Base-by-base conservation (phyloP, 1,140 invertebrate genomes). In the Elysia chlorotica region DNA sequence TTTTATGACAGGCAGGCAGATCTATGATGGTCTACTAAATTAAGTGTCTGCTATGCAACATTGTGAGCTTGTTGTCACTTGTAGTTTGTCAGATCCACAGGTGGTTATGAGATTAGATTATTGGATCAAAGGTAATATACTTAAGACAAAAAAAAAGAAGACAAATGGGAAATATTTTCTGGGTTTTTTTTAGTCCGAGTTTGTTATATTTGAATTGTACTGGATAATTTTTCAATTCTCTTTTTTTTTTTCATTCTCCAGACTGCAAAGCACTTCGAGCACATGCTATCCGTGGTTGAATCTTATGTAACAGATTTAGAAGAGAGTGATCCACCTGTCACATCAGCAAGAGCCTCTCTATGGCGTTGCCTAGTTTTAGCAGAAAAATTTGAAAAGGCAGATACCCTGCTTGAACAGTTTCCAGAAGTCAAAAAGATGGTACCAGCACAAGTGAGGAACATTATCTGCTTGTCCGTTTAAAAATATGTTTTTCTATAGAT, bases 321-420 rank as follows among this genome's bases (percentile, higher is more conserved):
- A 23, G 36, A 38, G 19, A 65, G 37, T 65, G 33, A 65, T 14
- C 33, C 33, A 4, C 37, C 33, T 65, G 63, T 41, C 2, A 35
- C 37, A 38, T 28, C 63, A 2, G 2, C 63, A 31, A 62, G 59
- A 17, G 59, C 59, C 23, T 31, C 59, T 2, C 31, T 62, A 10
- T 65, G 63, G 63, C 36, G 33, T 23, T 65, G 35, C 30, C 25
- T 41, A 25, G 63, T 65, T 30, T 23, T 65, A 23, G 36, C 63
- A 25, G 63, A 65, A 30, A 65, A 65, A 25, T 65, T 65, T 41
- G 36, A 41, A 6, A 35, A 21, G 30, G 63, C 63, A 35, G 63
- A 65, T 65, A 21, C 36, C 3, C 1, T 65, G 1, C 48, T 65
- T 25, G 25, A 17, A 21, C n/a, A 65, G 1, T 35, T 41, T 65